Conservation (phyloP, 2,113 vertebrate species). For the Rhinogobius similis region DNA sequence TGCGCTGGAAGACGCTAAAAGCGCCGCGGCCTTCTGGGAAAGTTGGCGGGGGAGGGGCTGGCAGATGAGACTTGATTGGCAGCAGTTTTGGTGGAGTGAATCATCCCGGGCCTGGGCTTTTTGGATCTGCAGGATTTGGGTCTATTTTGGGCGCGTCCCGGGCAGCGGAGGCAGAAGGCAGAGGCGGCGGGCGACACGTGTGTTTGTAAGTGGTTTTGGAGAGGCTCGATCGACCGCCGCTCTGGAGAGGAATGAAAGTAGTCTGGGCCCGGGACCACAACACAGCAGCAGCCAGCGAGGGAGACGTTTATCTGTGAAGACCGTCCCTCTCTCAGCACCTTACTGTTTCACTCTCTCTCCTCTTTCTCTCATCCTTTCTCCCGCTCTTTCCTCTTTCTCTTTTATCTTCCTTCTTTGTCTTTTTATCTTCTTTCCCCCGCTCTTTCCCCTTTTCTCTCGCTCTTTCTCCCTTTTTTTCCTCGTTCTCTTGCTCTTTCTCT, state of each 20-base stretch:
- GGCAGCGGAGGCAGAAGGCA: conserved; percentile 17
- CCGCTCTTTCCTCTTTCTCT: not conserved
- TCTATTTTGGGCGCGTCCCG: conserved; percentile 44
- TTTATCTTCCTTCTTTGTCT: not conserved
- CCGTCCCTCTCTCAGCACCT: not conserved
- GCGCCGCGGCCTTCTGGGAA: conserved; percentile 48
- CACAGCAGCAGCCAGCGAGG: conserved; percentile 61
- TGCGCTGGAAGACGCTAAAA: conserved; percentile 59
- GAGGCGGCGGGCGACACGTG: conserved; percentile 44
- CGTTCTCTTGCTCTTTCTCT: too few relatives aligned
- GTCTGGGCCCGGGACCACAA: conserved; percentile 65
- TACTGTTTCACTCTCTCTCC: not conserved
- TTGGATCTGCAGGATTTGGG: too few relatives aligned
- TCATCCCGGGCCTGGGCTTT: conserved; percentile 30
- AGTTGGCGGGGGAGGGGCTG: not conserved
- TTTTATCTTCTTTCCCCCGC: not conserved
- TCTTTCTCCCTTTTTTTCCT: not conserved
- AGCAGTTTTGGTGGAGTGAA: conserved; percentile 28
- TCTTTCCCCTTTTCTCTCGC: not conserved
- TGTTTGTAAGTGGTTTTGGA: conserved; percentile 16
- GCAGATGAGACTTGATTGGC: conserved; percentile 62
- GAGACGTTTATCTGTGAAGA: conserved; percentile 50
- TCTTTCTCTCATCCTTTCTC: not conserved
- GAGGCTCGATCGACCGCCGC: conserved; percentile 38
- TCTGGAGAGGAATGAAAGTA: conserved; percentile 68